Evolutionary conservation across 2,888 invertebrate species (phyloP), one percentile per base, ranked within the genome.

Genomic region (Synanthedon formicaeformis): DNA sequence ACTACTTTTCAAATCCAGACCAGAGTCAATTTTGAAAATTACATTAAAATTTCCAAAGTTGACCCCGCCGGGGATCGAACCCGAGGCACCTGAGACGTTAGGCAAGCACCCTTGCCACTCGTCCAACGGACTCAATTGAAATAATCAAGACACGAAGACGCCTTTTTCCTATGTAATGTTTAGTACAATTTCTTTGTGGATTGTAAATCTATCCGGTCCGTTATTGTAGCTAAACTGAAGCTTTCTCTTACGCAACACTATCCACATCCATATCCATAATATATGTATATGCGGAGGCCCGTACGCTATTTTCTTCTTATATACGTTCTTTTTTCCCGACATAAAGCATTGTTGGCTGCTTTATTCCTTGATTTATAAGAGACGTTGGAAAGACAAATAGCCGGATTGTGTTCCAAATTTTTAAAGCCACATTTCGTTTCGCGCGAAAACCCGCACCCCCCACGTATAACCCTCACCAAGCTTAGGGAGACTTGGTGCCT

Each of bases 391-490:
- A 92, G 92, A 92, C 91, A 91, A 91, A 92, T 91, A 91, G 91
- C 88, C 85, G 91, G 91, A 91, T 91, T 91, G 91, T 91, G 92
- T 91, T 89, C 91, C 90, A 91, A 91, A 92, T 92, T 92, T 91
- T 91, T 91, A 92, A 91, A 90, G 90, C 91, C 91, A 89, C 91
- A 91, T 92, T 91, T 91, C 89, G 88, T 91, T 91, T 90, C 88
- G 85, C 87, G 79, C 78, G 69, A 64, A 65, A 67, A 74, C 82
- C 80, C 84, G 78, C 81, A 73, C 82, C 82, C 82, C 78, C 76
- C 70, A 63, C n/a, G 63, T 77, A 78, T 73, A 74, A 69, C 75
- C 34, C 73, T 75, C 75, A 72, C 66, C 64, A 60, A 63, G 73
- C 62, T 67, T 60, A 64, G 66, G 65, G 61, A 64, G 67, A 73